Evolutionary conservation across 1,140 invertebrate species (phyloP).

Genomic region (Dinothrombium tinctorium): DNA sequence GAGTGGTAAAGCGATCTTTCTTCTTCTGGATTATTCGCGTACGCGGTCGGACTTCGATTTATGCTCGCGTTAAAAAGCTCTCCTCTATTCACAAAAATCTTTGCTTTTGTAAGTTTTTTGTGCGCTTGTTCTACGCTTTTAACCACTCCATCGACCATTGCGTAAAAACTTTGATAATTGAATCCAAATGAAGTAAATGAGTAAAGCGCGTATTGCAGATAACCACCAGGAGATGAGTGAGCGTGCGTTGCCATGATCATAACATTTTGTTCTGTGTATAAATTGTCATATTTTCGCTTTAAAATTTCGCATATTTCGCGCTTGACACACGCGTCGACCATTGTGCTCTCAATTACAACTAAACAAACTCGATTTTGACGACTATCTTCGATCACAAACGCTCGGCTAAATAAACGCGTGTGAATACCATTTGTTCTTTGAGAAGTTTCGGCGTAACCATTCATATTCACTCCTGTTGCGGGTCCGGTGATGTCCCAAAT

Average conservation of each 20-base stretch:
- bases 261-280: conserved; percentile 35
- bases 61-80: conserved; percentile 55
- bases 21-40: conserved; percentile 50
- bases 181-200: conserved; percentile 64
- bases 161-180: conserved; percentile 46
- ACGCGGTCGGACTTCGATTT: conserved; percentile 65
- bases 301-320: conserved; percentile 43
- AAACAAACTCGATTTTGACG: conserved; percentile 40
- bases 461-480: conserved; percentile 63
- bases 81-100: conserved; percentile 34
- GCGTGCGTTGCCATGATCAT: conserved; percentile 44
- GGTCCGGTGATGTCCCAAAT: conserved; percentile 70
- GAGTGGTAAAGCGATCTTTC: conserved; percentile 55
- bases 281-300: conserved; percentile 33
- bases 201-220: conserved; percentile 59
- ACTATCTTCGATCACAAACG: conserved; percentile 48
- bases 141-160: conserved; percentile 46
- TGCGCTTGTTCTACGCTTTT: conserved; percentile 58
- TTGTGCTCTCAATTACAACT: conserved; percentile 55
- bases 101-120: conserved; percentile 35
- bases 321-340: conserved; percentile 53
- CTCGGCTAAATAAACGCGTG: conserved; percentile 53
- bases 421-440: conserved; percentile 63
- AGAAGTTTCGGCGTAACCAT: conserved; percentile 60
- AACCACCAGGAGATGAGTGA: conserved; percentile 63